A percentile compares a stretch with the other conserved stretches of the same genome.
phyloP scores from a whole-genome alignment of 2,113 vertebrate genomes.

The Cathartes aura region DNA sequence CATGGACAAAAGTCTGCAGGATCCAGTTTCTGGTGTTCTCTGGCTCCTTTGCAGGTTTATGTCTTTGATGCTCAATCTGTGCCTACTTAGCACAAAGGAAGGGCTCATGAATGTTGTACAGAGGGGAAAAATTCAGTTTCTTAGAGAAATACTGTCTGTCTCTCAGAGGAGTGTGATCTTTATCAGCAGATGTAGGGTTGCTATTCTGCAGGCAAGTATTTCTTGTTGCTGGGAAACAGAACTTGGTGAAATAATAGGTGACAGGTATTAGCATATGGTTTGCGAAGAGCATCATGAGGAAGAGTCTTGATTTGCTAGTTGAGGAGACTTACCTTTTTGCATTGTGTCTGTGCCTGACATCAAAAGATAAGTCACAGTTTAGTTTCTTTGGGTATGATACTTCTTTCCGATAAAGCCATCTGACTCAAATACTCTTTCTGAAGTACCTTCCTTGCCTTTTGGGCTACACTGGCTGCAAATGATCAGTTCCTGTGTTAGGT shows the following conservation, averaged over 20 bases:
- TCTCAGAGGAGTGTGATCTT: not conserved
- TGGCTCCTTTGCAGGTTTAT: not conserved
- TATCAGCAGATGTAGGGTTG: not conserved
- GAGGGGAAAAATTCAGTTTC: not conserved
- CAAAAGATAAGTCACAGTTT: not conserved
- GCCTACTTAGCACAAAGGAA: not conserved
- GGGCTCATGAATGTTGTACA: not conserved
- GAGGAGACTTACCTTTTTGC: not conserved
- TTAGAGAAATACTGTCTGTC: not conserved
- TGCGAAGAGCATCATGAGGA: not conserved
- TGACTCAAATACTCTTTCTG: not conserved
- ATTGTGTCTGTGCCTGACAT: not conserved
- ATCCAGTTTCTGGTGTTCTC: not conserved
- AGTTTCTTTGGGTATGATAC: not conserved
- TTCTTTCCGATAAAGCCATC: not conserved
- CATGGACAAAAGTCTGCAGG: not conserved
- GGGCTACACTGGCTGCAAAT: not conserved
- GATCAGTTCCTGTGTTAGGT: not conserved
- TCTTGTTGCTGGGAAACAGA: not conserved
- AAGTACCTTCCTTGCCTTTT: not conserved
- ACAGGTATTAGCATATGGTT: not conserved
- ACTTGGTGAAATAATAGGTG: not conserved
- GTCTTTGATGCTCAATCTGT: not conserved
- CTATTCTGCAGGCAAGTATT: not conserved
- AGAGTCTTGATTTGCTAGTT: not conserved